A percentile compares a stretch with the other conserved stretches of the same genome.
phyloP scores from a whole-genome alignment of 2,888 invertebrate species.

The Diarsia rubi region DNA sequence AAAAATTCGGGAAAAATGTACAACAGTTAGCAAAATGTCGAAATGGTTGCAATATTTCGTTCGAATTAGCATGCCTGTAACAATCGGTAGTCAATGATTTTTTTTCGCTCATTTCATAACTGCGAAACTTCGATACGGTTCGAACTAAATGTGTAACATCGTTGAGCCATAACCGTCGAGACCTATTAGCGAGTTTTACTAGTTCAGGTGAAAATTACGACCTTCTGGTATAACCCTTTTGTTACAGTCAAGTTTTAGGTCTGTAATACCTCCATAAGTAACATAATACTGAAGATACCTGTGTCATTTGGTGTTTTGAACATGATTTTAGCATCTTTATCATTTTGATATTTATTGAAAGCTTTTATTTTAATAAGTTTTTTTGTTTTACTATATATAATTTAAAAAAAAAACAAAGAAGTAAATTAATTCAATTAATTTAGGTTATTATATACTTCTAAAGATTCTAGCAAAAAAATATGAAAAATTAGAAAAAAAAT shows the following conservation, averaged over 20 bases:
- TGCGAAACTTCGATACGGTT: conserved; percentile 86
- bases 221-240: conserved; percentile 25
- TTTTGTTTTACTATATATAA: too few relatives aligned
- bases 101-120: conserved; percentile 83
- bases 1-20: conserved; percentile 40
- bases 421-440: too few relatives aligned
- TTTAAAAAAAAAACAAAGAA: background rate
- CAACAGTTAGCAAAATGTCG: conserved; percentile 71
- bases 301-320: background rate
- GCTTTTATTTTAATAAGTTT: background rate
- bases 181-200: conserved; percentile 75
- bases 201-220: conserved; percentile 48
- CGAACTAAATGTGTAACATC: conserved; percentile 86
- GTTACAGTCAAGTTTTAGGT: background rate
- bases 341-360: background rate
- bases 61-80: conserved; percentile 86
- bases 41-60: conserved; percentile 74
- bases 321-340: background rate
- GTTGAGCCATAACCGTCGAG: conserved; percentile 82
- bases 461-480: background rate
- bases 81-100: conserved; percentile 77
- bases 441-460: too few relatives aligned
- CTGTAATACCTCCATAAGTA: conserved; percentile 15
- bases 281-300: background rate
- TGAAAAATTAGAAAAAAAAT: background rate